Evolutionary conservation across 2,888 invertebrate species (phyloP).

Genomic region (Terebella lapidaria): DNA sequence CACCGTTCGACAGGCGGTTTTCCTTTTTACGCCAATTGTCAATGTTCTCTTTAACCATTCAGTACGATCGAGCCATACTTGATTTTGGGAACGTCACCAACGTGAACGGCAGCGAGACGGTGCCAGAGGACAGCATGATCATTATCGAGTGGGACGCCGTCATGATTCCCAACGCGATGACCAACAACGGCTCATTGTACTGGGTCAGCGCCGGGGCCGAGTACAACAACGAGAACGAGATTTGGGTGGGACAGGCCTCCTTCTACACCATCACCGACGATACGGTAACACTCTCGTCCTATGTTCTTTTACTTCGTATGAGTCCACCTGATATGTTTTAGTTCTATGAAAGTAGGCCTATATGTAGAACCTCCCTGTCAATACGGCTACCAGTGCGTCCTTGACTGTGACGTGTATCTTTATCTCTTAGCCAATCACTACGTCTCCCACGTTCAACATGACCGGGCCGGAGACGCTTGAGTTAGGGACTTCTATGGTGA

Average conservation of each 20-base stretch:
- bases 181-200: constrained; percentile 28
- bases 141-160: constrained; percentile 39
- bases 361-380: too few relatives aligned
- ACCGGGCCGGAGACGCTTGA: constrained; percentile 32
- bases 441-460: constrained; percentile 24
- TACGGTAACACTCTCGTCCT: constrained; percentile 26
- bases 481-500: constrained; percentile 32
- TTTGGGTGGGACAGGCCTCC: constrained; percentile 49
- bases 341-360: too few relatives aligned
- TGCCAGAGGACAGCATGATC: constrained; percentile 23
- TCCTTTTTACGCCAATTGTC: neutral
- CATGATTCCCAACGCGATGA: constrained; percentile 29
- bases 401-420: neutral
- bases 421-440: neutral
- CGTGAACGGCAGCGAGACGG: constrained; percentile 1
- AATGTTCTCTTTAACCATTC: constrained; percentile 8
- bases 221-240: constrained; percentile 37
- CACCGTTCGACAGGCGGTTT: neutral
- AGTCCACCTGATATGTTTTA: too few relatives aligned
- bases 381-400: too few relatives aligned
- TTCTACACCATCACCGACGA: constrained; percentile 24
- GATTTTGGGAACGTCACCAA: constrained; percentile 39
- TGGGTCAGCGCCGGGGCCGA: constrained; percentile 51
- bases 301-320: too few relatives aligned
- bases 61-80: constrained; percentile 44